phyloP scores from a whole-genome alignment of 2,113 vertebrate genomes.

The Mus musculus region GRCm39 chr4:107887501-107888000 shows the following conservation, averaged over 20 bases:
- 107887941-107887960: neutral
- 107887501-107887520: neutral
- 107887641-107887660: neutral
- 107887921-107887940: neutral
- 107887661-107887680: neutral
- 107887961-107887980: neutral
- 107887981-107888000: neutral
- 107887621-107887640: neutral
- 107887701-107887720: neutral
- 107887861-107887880: neutral
- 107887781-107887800: neutral
- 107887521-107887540: neutral
- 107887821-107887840: neutral
- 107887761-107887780: neutral
- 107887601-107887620: neutral
- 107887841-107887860: neutral
- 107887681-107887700: neutral
- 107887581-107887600: neutral
- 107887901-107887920: neutral
- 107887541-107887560: neutral
- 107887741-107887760: neutral
- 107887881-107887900: neutral
- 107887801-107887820: neutral
- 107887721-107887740: neutral
- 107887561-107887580: neutral